These are phyloP conservation scores for Lampris incognitus DNA, from an alignment of 2,113 vertebrate genomes.

Conservation along the genomic window DNA sequence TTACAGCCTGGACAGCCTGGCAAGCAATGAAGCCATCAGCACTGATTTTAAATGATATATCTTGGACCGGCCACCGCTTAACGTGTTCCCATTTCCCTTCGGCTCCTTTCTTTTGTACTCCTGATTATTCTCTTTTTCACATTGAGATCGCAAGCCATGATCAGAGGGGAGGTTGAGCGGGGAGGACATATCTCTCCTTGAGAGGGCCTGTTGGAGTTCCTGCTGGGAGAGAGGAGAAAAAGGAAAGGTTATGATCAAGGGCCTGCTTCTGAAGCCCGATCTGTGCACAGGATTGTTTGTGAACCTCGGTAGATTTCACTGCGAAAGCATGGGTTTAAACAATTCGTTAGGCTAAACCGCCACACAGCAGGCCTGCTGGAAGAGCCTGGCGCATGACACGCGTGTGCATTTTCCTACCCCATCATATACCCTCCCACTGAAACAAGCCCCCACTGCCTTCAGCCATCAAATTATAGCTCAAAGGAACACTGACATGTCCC, in stretches of 20 bases:
- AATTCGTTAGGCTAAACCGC: constrained; percentile 38
- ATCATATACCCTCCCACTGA: neutral
- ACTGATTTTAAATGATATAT: constrained; percentile 76
- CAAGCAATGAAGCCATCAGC: constrained; percentile 73
- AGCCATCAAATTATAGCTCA: constrained; percentile 46
- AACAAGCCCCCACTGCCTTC: constrained; percentile 5
- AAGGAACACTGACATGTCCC: constrained; percentile 17
- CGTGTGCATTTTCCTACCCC: constrained; percentile 35
- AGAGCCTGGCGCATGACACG: neutral
- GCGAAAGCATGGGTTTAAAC: constrained; percentile 37
- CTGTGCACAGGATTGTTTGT: constrained; percentile 38
- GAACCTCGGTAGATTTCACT: constrained; percentile 28
- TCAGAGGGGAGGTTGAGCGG: constrained; percentile 62
- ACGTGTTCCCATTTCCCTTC: constrained; percentile 50
- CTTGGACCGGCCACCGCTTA: constrained; percentile 63
- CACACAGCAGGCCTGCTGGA: constrained; percentile 19
- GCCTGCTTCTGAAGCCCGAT: constrained; percentile 53
- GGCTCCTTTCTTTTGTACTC: constrained; percentile 62
- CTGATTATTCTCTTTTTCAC: constrained; percentile 61
- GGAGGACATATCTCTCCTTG: constrained; percentile 61
- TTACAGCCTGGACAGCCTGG: constrained; percentile 67
- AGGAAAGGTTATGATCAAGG: constrained; percentile 70
- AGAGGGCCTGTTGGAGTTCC: constrained; percentile 50
- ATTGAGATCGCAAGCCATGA: constrained; percentile 58
- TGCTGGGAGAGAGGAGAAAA: constrained; percentile 53